Percentiles rank a stretch among this genome's conserved stretches.
phyloP scores from a whole-genome alignment of 2,888 invertebrate species.

The Melinaea marsaeus region DNA sequence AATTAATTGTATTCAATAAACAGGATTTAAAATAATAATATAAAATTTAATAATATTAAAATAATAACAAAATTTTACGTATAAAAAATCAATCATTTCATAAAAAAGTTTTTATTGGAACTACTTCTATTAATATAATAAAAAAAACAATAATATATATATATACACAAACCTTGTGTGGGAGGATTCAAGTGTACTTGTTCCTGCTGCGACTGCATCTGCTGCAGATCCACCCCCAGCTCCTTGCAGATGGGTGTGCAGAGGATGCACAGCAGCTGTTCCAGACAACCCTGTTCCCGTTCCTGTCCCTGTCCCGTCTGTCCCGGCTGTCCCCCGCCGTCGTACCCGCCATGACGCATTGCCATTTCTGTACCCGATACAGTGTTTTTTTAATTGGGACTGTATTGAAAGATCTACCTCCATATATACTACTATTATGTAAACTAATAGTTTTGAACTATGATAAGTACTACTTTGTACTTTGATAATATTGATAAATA shows the following conservation, averaged over 20 bases:
- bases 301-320: slow-evolving; percentile 26
- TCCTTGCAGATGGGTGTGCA: slow-evolving; percentile 74
- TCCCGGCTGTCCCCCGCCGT: slow-evolving; percentile 47
- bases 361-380: slow-evolving; percentile 53
- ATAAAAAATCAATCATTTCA: neutral
- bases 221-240: slow-evolving; percentile 65
- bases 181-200: slow-evolving; percentile 61
- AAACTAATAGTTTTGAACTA: too few relatives aligned
- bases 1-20: slow-evolving; percentile 4
- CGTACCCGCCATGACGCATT: slow-evolving; percentile 61
- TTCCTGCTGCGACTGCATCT: slow-evolving; percentile 53
- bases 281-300: slow-evolving; percentile 60
- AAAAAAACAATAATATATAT: too few relatives aligned
- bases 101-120: neutral
- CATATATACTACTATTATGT: too few relatives aligned
- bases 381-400: too few relatives aligned
- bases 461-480: too few relatives aligned
- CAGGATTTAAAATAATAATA: slow-evolving; percentile 14
- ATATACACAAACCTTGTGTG: slow-evolving; percentile 30
- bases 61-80: neutral
- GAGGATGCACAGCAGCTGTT: slow-evolving; percentile 68
- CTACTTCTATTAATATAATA: too few relatives aligned
- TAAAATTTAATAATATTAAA: neutral
- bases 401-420: too few relatives aligned
- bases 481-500: too few relatives aligned